A percentile compares a stretch with the other conserved stretches of the same genome.
Evolutionary conservation across 2,113 vertebrate species (phyloP).

Genomic region (Camarhynchus parvulus): DNA sequence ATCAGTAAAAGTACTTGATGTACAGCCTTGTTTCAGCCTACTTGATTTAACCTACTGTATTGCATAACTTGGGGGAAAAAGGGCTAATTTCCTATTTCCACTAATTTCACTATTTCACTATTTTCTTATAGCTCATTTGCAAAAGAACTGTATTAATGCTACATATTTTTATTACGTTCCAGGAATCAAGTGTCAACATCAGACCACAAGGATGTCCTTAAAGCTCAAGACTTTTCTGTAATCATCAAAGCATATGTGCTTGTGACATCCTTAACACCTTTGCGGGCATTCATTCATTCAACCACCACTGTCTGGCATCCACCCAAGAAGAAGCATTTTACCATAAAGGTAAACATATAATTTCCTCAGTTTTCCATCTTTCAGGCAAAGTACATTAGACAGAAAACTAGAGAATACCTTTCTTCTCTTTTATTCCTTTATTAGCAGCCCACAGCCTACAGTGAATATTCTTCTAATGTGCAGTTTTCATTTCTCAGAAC

Average conservation of each 20-base stretch:
- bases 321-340: conserved; percentile 76
- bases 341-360: conserved; percentile 76
- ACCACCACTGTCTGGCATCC: conserved; percentile 78
- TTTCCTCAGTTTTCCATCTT: not conserved
- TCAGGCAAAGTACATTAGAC: not conserved
- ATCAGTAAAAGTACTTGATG: not conserved
- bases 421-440: not conserved
- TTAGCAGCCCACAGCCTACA: not conserved
- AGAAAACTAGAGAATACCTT: not conserved
- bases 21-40: not conserved
- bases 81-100: not conserved
- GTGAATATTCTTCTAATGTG: not conserved
- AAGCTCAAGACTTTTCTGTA: conserved; percentile 77
- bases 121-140: not conserved
- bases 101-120: not conserved
- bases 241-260: conserved; percentile 88
- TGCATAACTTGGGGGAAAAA: not conserved
- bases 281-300: conserved; percentile 89
- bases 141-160: not conserved
- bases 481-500: not conserved
- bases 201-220: conserved; percentile 22
- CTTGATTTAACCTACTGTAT: not conserved
- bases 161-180: conserved; percentile 1
- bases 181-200: conserved; percentile 50
- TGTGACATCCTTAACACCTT: conserved; percentile 88